A percentile compares a stretch with the other conserved stretches of the same genome.
These are phyloP conservation scores for Ascidia mentula DNA, from an alignment of 23 tunicate species.

Conservation along the genomic window DNA sequence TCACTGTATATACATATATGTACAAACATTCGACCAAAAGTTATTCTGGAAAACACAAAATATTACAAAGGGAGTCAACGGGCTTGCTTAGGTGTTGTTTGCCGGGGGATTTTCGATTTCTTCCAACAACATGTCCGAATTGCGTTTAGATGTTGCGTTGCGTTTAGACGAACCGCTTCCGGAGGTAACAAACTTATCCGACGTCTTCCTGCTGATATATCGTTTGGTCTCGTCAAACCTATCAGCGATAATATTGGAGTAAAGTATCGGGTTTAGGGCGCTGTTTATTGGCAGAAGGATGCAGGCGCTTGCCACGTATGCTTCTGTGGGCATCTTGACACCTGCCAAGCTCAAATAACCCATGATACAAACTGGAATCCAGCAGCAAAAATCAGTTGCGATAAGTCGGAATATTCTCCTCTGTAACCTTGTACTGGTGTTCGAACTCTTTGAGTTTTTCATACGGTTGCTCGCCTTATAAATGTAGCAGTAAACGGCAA, in stretches of 20 bases:
- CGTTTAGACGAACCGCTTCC: no score
- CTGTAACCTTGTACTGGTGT: background rate
- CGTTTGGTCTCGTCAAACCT: background rate
- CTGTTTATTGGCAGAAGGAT: constrained; percentile 22
- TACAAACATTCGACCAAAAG: no score
- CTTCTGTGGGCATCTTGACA: background rate
- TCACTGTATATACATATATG: no score
- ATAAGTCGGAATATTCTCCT: background rate
- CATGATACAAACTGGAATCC: constrained; percentile 24
- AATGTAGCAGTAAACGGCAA: background rate
- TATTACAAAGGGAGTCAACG: no score
- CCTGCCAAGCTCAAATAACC: background rate
- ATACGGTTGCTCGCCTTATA: constrained; percentile 1
- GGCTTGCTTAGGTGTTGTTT: no score
- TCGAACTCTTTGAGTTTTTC: background rate
- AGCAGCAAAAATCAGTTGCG: constrained; percentile 15
- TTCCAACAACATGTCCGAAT: no score
- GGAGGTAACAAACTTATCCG: no score
- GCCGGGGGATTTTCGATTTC: no score
- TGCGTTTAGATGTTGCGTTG: no score
- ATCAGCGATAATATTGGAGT: constrained; percentile 1
- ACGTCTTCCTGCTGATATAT: background rate
- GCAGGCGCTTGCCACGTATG: constrained; percentile 16
- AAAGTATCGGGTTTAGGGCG: constrained; percentile 12
- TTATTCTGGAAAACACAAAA: no score